Percentiles rank a stretch among this genome's conserved stretches.
These are phyloP conservation scores for Drosophila prosaltans DNA, from an alignment of 1,140 invertebrate genomes.

Conservation along the genomic window DNA sequence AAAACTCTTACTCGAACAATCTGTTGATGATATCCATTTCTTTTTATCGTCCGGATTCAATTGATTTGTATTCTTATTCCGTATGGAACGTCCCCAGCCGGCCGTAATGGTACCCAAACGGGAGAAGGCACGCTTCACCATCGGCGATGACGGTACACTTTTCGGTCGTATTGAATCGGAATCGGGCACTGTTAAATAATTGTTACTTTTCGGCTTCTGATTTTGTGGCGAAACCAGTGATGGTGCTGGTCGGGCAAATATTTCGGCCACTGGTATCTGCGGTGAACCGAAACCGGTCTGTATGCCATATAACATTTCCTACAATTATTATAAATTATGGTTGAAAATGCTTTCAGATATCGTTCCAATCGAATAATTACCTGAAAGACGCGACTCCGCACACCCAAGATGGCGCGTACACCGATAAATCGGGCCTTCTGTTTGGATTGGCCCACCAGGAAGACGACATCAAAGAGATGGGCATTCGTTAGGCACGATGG, in stretches of 20 bases:
- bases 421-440: slow-evolving; percentile 95
- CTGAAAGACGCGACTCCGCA: slow-evolving; percentile 85
- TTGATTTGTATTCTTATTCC: slow-evolving; percentile 88
- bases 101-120: slow-evolving; percentile 94
- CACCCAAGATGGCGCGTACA: slow-evolving; percentile 94
- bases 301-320: slow-evolving; percentile 98
- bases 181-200: slow-evolving; percentile 93
- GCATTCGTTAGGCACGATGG: slow-evolving; percentile 88
- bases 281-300: slow-evolving; percentile 96
- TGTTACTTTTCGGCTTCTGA: slow-evolving; percentile 93
- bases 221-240: slow-evolving; percentile 91
- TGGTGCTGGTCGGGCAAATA: slow-evolving; percentile 92
- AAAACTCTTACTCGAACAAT: slow-evolving; percentile 91
- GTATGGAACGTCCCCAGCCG: slow-evolving; percentile 93
- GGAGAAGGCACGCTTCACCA: slow-evolving; percentile 96
- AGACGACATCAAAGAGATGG: slow-evolving; percentile 94
- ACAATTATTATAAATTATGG: slow-evolving; percentile 55
- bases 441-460: slow-evolving; percentile 93
- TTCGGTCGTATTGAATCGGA: slow-evolving; percentile 89
- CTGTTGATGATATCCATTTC: slow-evolving; percentile 95
- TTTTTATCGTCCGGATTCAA: slow-evolving; percentile 93
- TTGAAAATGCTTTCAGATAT: background rate
- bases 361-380: slow-evolving; percentile 39
- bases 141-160: slow-evolving; percentile 96
- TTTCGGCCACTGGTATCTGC: slow-evolving; percentile 94